Base-by-base conservation (phyloP, 2,113 vertebrate genomes). In the Camelus bactrianus region DNA sequence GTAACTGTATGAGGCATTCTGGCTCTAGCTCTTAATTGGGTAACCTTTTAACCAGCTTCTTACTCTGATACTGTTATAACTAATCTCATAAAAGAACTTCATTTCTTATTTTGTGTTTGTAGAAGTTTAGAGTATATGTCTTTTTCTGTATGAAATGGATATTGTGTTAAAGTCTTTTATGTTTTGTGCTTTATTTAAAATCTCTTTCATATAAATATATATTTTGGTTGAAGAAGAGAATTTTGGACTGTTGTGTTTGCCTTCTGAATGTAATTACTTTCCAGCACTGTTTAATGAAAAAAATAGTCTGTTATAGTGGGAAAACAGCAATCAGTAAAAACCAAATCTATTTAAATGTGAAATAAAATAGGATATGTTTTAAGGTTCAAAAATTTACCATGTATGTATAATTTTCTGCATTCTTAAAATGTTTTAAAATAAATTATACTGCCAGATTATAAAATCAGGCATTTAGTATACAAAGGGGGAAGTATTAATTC, bases 141-240 rank as follows among this genome's bases (percentile, higher is more conserved):
- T 52, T 87, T 88, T 89, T 77, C 46, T 91, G 10, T 70, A 72
- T 76, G n/a, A 85, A 92, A 42, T 70, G 58, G 17, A n/a, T 67
- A 35, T 69, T 65, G 38, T 93, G 38, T 93, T 96, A n/a, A 93
- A 83, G 5, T 89, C 52, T 54, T 82, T 6, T 30, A 48, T 52
- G 13, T 65, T 76, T 88, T 85, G 30, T 92, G 77, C 19, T 80
- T 95, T 92, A 46, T 88, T 88, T 84, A 93, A 54, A 88, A 79
- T 52, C n/a, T 56, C 62, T 88, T 54, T 92, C 30, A 48, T 91
- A 58, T 81, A 60, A 84, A 91, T 81, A 58, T 26, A 93, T 15
- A 48, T 70, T 77, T 83, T 79, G 38, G 42, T 93, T 64, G 28
- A 85, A 52, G 67, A 94, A 82, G 46, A 76, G 24, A 75, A 75